Evolutionary conservation across 2,797 vertebrate genomes (phyloP).

Genomic region (Dromococcyx pavoninus): DNA sequence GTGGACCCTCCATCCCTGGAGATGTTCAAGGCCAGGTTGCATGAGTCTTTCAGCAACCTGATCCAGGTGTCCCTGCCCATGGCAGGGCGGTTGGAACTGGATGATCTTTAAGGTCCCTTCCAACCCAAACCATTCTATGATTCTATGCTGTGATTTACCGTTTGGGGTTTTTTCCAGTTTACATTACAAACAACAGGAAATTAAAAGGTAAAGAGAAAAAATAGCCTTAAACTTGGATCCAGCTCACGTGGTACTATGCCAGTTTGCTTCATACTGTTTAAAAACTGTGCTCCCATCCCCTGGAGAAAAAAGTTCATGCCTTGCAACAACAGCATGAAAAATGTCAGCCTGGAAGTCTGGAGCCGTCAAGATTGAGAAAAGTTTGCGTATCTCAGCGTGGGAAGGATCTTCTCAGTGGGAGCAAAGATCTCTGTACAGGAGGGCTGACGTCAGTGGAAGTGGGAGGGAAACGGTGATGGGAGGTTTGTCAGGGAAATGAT

Average conservation of each 20-base stretch:
- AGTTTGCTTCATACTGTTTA: not conserved
- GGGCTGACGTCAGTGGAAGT: constrained; percentile 60
- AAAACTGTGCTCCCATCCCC: not conserved
- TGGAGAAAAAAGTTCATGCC: not conserved
- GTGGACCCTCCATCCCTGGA: too few species aligned
- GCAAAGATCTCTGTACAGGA: constrained; percentile 19
- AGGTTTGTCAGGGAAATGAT: constrained; percentile 18
- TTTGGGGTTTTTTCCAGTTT: not conserved
- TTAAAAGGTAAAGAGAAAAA: not conserved
- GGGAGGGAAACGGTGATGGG: constrained; percentile 38
- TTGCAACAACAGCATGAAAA: not conserved
- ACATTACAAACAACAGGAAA: constrained; percentile 3
- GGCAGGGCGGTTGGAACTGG: too few species aligned
- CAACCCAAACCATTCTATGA: too few species aligned
- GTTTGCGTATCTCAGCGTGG: constrained; percentile 6
- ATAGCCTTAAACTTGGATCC: not conserved
- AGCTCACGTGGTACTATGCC: not conserved
- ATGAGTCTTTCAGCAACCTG: too few species aligned
- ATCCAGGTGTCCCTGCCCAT: too few species aligned
- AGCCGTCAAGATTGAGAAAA: not conserved
- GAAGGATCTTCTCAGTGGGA: constrained; percentile 45
- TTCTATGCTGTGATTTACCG: not conserved
- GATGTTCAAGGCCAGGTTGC: too few species aligned
- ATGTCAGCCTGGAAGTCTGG: not conserved
- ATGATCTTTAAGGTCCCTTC: too few species aligned